A percentile compares a stretch with the other conserved stretches of the same genome.
Evolutionary conservation across 2,888 invertebrate species (phyloP).

Genomic region (Pachydiplax longipennis): DNA sequence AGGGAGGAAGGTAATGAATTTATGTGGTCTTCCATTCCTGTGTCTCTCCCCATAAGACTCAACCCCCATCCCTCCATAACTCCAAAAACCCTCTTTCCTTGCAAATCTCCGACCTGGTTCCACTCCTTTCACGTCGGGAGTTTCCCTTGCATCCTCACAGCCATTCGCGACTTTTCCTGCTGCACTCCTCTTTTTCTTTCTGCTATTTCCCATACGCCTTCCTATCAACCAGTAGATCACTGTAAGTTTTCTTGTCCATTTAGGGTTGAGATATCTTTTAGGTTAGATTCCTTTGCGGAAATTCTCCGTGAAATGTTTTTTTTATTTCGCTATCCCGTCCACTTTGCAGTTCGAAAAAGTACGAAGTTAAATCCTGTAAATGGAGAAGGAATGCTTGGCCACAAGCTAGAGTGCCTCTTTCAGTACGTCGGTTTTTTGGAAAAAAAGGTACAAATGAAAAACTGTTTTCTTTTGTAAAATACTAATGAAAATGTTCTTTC

Average conservation of each 20-base stretch:
- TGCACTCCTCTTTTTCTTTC: background rate
- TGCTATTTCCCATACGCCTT: background rate
- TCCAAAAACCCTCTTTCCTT: background rate
- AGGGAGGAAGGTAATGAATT: constrained; percentile 49
- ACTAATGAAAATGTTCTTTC: no score
- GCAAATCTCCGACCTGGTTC: background rate
- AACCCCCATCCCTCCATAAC: background rate
- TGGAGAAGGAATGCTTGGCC: no score
- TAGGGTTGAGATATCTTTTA: no score
- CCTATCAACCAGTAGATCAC: background rate
- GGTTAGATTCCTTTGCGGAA: no score
- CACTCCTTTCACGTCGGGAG: background rate
- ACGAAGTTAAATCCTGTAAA: no score
- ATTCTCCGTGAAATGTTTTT: no score
- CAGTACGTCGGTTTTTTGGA: no score
- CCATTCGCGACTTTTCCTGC: background rate
- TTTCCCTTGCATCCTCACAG: background rate
- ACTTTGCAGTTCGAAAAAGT: no score
- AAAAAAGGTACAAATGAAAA: no score
- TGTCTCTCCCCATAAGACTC: background rate
- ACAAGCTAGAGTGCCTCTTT: no score
- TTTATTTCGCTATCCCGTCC: no score
- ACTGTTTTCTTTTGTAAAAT: no score
- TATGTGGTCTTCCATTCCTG: constrained; percentile 47
- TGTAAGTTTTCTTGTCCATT: background rate